Evolutionary conservation across 2,797 vertebrate genomes (phyloP).

Genomic region (Sciurus carolinensis): DNA sequence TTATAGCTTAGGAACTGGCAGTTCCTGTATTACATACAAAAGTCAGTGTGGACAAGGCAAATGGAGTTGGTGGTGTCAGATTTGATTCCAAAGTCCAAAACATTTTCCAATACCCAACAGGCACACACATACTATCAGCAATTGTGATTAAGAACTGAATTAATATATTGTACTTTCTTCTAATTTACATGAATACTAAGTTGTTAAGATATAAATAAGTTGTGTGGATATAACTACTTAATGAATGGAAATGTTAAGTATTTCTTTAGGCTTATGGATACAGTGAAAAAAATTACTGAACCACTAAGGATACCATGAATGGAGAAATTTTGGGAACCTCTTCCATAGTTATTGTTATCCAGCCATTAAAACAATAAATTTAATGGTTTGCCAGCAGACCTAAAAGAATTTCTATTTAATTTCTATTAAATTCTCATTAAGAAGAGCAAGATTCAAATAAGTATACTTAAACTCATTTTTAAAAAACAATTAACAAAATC

Average conservation of each 20-base stretch:
- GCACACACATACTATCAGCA: not conserved
- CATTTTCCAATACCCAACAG: not conserved
- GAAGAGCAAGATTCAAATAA: conserved; percentile 19
- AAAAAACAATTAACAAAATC: not conserved
- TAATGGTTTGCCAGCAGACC: not conserved
- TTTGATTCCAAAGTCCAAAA: conserved; percentile 29
- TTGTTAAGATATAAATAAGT: conserved; percentile 12
- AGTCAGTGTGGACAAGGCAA: not conserved
- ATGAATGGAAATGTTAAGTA: not conserved
- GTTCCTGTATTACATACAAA: conserved; percentile 1
- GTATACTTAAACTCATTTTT: not conserved
- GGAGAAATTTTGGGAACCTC: not conserved
- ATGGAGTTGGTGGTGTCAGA: not conserved
- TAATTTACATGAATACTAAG: not conserved
- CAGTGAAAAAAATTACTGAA: not conserved
- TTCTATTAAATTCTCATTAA: not conserved
- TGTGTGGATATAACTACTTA: not conserved
- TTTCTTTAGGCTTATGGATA: not conserved
- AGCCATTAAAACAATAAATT: conserved; percentile 6
- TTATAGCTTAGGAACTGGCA: conserved; percentile 14
- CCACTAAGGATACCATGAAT: not conserved
- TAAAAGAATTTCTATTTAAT: conserved; percentile 1
- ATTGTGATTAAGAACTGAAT: not conserved
- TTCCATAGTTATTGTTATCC: not conserved
- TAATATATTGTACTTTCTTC: conserved; percentile 35